Conservation (phyloP, 1,140 invertebrate species). For the Vollenhovia emeryi region DNA sequence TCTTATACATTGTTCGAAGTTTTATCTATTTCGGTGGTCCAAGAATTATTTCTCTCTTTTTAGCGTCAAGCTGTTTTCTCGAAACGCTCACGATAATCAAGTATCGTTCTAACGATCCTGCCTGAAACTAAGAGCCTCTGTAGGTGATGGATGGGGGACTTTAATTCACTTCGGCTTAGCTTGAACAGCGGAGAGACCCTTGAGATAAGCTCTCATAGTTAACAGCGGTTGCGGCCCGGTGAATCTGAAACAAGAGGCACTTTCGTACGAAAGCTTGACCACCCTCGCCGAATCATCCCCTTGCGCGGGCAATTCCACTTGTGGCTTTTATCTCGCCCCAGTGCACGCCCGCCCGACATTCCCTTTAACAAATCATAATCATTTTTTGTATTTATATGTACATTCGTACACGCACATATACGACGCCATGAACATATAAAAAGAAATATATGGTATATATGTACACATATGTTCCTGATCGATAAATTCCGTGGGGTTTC, state of each 20-base stretch:
- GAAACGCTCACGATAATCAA: constrained; percentile 14
- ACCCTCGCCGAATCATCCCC: not conserved
- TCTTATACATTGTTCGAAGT: not conserved
- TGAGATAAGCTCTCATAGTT: constrained; percentile 66
- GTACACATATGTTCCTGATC: not conserved
- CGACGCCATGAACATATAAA: not conserved
- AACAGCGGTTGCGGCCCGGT: constrained; percentile 65
- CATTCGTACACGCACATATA: no score
- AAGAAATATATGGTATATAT: not conserved
- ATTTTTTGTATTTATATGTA: not conserved
- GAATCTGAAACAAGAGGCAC: constrained; percentile 73
- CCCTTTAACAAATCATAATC: not conserved
- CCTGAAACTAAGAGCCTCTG: constrained; percentile 60
- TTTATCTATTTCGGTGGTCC: not conserved
- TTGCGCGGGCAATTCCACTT: constrained; percentile 48
- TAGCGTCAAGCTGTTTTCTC: not conserved
- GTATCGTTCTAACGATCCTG: not conserved
- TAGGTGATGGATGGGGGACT: constrained; percentile 74
- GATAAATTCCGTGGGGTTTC: not conserved
- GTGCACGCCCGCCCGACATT: constrained; percentile 34
- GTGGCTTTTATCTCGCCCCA: constrained; percentile 38
- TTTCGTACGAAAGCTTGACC: constrained; percentile 67
- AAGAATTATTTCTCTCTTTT: not conserved
- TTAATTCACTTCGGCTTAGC: constrained; percentile 77
- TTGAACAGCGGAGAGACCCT: constrained; percentile 44